Evolutionary conservation across 2,797 vertebrate species (phyloP), one percentile per base, ranked within the genome.

Genomic region (Trematomus bernacchii): DNA sequence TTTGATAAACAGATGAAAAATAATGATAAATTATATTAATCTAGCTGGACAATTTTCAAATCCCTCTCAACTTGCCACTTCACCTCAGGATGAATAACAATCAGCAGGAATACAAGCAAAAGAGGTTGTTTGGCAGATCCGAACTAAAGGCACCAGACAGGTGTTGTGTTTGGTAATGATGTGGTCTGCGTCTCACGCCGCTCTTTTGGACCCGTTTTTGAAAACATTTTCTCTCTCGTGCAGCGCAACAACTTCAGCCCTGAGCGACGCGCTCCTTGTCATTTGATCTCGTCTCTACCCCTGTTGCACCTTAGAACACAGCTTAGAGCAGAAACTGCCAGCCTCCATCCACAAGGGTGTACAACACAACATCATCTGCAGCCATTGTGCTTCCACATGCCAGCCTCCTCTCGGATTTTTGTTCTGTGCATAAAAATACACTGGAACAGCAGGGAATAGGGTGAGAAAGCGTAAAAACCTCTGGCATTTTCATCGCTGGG

Each of bases 221-320:
- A 89, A 89, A 90, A 89, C 76, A 86, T 79, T 83, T 85, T 85
- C 65, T 84, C 72, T 85, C 75, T 81, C 66, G 64, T 84, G 80
- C 79, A 74, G 72, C 21, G 46, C 75, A 82, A 79, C 79, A 84
- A 85, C 83, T 78, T 87, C 79, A 79, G 91, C 91, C 92, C 73
- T 76, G 55, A 92, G 92, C 87, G 64, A 91, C 90, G 73, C 81
- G 86, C 82, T 89, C 79, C 66, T 73, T 85, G 86, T 88, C 90
- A 93, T 92, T 93, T 93, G 87, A 93, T 93, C 92, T 92, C 6
- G 54, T 77, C 86, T 89, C 82, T 86, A 90, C 90, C 87, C 85
- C 88, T 63, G 87, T 82, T 82, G 69, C 72, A 65, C 78, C 71
- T 37, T 9, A 37, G 57, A 86, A 83, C 79, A 87, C 76, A 82